Evolutionary conservation across 1,140 invertebrate genomes (phyloP).

Genomic region (Drosophila melanica): DNA sequence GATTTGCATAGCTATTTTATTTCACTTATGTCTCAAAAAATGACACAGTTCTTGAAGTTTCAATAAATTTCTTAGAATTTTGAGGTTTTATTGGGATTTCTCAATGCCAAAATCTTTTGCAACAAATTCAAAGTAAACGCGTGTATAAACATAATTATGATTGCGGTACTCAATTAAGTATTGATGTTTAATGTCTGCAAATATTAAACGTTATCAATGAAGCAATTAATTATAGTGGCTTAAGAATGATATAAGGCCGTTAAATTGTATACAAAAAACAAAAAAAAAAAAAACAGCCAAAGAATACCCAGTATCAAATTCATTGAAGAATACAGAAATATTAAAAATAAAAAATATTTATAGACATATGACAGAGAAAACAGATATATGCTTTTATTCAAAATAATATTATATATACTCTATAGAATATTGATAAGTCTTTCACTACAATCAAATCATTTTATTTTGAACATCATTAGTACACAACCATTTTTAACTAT

Average conservation of each 20-base stretch:
- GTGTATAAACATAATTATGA: slow-evolving; percentile 16
- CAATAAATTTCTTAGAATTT: too few species aligned
- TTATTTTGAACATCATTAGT: too few species aligned
- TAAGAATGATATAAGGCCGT: slow-evolving; percentile 1
- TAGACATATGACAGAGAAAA: too few species aligned
- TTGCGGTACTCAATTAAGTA: slow-evolving; percentile 9
- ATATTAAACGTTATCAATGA: slow-evolving; percentile 46
- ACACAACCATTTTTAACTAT: not conserved
- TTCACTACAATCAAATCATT: too few species aligned
- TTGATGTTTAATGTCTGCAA: slow-evolving; percentile 11
- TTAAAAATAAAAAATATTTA: too few species aligned
- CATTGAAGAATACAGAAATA: too few species aligned
- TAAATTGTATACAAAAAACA: not conserved
- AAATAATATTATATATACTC: too few species aligned
- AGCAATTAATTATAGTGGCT: slow-evolving; percentile 61
- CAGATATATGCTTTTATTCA: too few species aligned
- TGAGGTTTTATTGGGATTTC: not conserved
- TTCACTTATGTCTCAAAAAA: too few species aligned
- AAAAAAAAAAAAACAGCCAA: not conserved
- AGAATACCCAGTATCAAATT: not conserved
- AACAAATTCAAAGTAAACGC: not conserved
- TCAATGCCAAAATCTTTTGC: not conserved
- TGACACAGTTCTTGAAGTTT: too few species aligned
- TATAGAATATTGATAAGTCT: too few species aligned
- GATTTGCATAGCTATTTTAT: too few species aligned